Evolutionary conservation across 1,140 invertebrate genomes (phyloP).

Genomic region (Zaprionus tsacasi): DNA sequence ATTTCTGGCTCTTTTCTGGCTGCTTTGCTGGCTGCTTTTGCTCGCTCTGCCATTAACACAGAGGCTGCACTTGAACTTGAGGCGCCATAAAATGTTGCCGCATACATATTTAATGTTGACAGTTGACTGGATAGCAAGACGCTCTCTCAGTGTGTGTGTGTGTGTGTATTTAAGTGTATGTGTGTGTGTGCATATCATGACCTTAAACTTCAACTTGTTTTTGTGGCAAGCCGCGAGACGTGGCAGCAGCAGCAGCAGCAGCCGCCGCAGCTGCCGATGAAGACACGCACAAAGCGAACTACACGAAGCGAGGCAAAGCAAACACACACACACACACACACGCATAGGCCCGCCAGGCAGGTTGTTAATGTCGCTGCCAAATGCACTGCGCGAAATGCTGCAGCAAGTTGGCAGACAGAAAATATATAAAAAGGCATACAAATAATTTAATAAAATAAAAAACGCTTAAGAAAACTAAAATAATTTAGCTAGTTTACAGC

Average conservation of each 20-base stretch:
- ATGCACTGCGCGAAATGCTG: slow-evolving; percentile 30
- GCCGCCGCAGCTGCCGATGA: slow-evolving; percentile 40
- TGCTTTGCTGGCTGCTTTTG: slow-evolving; percentile 10
- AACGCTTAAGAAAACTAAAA: not conserved
- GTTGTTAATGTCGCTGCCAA: slow-evolving; percentile 22
- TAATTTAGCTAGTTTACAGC: not conserved
- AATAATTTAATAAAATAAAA: not conserved
- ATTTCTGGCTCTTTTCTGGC: slow-evolving; percentile 29
- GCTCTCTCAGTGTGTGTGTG: slow-evolving; percentile 5
- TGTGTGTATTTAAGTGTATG: slow-evolving; percentile 16
- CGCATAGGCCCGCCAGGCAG: slow-evolving; percentile 24
- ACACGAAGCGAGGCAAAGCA: slow-evolving; percentile 16
- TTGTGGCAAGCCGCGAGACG: slow-evolving; percentile 36
- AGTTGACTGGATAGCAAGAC: slow-evolving; percentile 38
- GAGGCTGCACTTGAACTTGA: slow-evolving; percentile 68
- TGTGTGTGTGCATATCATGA: slow-evolving; percentile 53
- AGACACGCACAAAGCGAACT: slow-evolving; percentile 48
- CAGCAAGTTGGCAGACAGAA: not conserved
- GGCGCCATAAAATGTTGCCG: slow-evolving; percentile 60
- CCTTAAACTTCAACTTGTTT: slow-evolving; percentile 75
- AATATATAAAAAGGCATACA: too few relatives aligned
- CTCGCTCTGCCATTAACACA: slow-evolving; percentile 25
- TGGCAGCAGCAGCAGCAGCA: slow-evolving; percentile 28
- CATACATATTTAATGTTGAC: slow-evolving; percentile 64
- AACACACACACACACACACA: slow-evolving; percentile 21